Base-by-base conservation (phyloP, 1,140 invertebrate genomes). In the Oppia nitens region DNA sequence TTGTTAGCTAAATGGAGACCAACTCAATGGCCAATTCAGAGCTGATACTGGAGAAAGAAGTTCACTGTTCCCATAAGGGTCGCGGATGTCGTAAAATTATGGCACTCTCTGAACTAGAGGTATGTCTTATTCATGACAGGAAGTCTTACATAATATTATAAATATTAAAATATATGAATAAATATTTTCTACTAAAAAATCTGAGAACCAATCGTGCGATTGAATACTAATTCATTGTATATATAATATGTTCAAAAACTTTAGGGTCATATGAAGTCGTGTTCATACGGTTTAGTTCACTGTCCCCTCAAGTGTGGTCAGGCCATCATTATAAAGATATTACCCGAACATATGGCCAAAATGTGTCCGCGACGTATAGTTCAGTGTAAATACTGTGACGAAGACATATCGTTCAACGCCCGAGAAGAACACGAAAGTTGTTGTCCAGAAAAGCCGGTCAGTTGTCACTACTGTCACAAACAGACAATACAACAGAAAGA, bases 261-360 rank as follows among this genome's bases (percentile, higher is more conserved):
- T 11, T 29, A 60, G 59, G 45, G 9, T 49, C 59, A 60, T 32
- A 17, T 60, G 17, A 60, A 55, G 28, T 40, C 53, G 0, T 60
- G 59, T 52, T n/a, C 55, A 3, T 60, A 60, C 28, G 59, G 59
- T 12, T 40, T 60, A 17, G 47, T 60, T 6, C 53, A 49, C 26
- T 60, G 59, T 48, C 59, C 59, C 20, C 26, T 60, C 3, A 60
- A 60, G 26, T 60, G 59, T 52, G 59, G 59, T 21, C 52, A 55
- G 45, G 59, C 52, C 26, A 29, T 60, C 3, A 47, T 47, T 21
- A 60, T 60, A 11, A 60, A 60, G 27, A 47, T 21, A 6, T n/a
- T 60, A 17, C 53, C 59, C 1, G 28, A 26, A 21, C 59, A 60
- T 27, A 60, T 60, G 59, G 53, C 59, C 24, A 55, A 25, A 3